Conservation (phyloP, 2,888 invertebrate species). For the Diloba caeruleocephala region DNA sequence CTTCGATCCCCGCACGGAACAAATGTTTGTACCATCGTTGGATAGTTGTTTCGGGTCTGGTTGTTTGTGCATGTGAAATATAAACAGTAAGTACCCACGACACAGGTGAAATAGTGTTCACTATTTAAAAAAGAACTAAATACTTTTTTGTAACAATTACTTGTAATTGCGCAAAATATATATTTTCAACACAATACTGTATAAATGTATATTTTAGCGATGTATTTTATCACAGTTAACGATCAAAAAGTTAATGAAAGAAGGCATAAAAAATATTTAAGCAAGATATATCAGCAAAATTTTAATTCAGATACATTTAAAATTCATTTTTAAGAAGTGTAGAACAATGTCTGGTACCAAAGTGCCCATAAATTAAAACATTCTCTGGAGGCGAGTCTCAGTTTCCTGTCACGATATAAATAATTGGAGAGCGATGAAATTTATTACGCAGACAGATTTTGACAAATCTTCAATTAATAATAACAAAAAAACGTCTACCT, state of each 20-base stretch:
- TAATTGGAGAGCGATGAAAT: constrained; percentile 79
- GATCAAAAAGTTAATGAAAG: neutral
- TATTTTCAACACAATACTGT: no score
- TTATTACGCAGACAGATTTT: constrained; percentile 81
- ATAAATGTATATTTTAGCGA: neutral
- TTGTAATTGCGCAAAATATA: no score
- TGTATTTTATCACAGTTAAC: neutral
- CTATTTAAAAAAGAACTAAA: neutral
- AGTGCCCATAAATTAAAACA: constrained; percentile 81
- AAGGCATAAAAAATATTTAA: neutral
- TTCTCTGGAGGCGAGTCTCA: constrained; percentile 74
- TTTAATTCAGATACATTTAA: constrained; percentile 40
- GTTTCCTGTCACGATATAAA: constrained; percentile 79
- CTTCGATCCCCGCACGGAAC: no score
- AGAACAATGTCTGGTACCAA: constrained; percentile 68
- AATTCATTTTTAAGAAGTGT: constrained; percentile 56
- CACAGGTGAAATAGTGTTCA: no score
- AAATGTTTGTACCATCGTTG: no score
- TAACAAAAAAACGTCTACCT: neutral
- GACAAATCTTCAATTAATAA: constrained; percentile 65
- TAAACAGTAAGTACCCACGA: neutral
- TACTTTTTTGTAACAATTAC: neutral
- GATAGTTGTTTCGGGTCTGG: no score
- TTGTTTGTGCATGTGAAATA: no score
- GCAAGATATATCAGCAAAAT: no score